phyloP scores from a whole-genome alignment of 2,888 invertebrate genomes.

The Sisyra terminalis region DNA sequence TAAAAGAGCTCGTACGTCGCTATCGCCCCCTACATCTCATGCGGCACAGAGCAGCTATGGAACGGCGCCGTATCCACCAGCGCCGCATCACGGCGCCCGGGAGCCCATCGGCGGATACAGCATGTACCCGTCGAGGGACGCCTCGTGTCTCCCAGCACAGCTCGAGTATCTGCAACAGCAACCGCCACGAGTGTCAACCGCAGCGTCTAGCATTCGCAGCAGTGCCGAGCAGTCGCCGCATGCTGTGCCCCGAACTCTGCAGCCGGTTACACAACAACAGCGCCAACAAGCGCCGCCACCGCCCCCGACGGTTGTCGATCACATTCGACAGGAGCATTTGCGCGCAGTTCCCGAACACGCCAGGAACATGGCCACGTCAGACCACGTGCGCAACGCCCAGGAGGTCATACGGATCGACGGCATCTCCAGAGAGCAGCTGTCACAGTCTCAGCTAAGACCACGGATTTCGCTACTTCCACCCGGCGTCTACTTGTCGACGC shows the following conservation, averaged over 20 bases:
- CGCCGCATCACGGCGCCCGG: conserved; percentile 18
- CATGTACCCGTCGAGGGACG: conserved; percentile 21
- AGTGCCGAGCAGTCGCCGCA: conserved; percentile 12
- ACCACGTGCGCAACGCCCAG: conserved; percentile 4
- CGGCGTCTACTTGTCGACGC: conserved; percentile 13
- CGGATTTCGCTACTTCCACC: conserved; percentile 53
- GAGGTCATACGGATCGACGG: conserved; percentile 7
- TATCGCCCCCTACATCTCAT: conserved; percentile 10
- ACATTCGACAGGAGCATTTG: conserved; percentile 8
- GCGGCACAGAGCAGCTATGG: conserved; percentile 9
- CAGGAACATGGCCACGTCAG: conserved; percentile 29
- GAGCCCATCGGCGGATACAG: conserved; percentile 23
- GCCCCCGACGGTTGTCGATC: conserved; percentile 10
- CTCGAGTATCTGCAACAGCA: conserved; percentile 4
- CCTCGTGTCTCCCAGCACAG: conserved; percentile 16
- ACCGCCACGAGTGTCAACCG: background rate
- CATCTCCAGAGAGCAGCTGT: conserved; percentile 6
- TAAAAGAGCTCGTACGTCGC: conserved; percentile 10
- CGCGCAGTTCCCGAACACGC: conserved; percentile 21
- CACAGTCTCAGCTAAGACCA: conserved; percentile 18
- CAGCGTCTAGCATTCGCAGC: conserved; percentile 22
- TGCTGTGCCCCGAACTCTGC: conserved; percentile 13
- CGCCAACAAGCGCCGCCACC: conserved; percentile 23
- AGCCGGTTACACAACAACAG: conserved; percentile 28
- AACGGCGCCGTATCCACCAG: conserved; percentile 23